Evolutionary conservation across 64 coral and sea anemone genomes (phyloP).

Genomic region (Anthopleura sola): DNA sequence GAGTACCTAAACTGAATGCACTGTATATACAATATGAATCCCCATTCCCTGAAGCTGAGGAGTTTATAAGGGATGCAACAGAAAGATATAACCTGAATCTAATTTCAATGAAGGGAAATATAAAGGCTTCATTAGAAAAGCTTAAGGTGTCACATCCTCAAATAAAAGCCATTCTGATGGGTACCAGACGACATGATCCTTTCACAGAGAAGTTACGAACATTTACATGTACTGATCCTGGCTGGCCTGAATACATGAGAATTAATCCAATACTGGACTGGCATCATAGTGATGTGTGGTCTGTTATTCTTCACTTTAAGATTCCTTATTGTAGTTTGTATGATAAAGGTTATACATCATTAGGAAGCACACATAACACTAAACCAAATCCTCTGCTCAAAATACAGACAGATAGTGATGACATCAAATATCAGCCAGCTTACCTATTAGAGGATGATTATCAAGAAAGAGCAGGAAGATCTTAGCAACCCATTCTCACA

Average conservation of each 20-base stretch:
- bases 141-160: conserved; percentile 69
- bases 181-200: conserved; percentile 92
- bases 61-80: conserved; percentile 72
- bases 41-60: conserved; percentile 78
- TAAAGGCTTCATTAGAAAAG: conserved; percentile 66
- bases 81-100: conserved; percentile 80
- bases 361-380: conserved; percentile 83
- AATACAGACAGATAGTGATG: conserved; percentile 35
- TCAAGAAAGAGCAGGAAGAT: conserved; percentile 87
- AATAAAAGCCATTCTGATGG: conserved; percentile 83
- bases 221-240: conserved; percentile 87
- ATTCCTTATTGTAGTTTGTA: conserved; percentile 81
- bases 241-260: conserved; percentile 92
- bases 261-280: conserved; percentile 98
- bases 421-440: conserved; percentile 70
- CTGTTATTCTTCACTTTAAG: conserved; percentile 65
- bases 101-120: conserved; percentile 67
- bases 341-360: conserved; percentile 92
- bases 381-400: conserved; percentile 77
- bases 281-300: conserved; percentile 94
- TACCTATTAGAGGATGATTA: conserved; percentile 82
- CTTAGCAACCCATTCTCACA: background rate
- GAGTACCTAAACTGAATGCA: conserved; percentile 56
- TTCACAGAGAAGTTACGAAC: conserved; percentile 75
- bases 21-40: conserved; percentile 78